Percentiles rank a stretch among this genome's conserved stretches.
These are phyloP conservation scores for Vimba vimba DNA, from an alignment of 2,113 vertebrate species.

Conservation along the genomic window DNA sequence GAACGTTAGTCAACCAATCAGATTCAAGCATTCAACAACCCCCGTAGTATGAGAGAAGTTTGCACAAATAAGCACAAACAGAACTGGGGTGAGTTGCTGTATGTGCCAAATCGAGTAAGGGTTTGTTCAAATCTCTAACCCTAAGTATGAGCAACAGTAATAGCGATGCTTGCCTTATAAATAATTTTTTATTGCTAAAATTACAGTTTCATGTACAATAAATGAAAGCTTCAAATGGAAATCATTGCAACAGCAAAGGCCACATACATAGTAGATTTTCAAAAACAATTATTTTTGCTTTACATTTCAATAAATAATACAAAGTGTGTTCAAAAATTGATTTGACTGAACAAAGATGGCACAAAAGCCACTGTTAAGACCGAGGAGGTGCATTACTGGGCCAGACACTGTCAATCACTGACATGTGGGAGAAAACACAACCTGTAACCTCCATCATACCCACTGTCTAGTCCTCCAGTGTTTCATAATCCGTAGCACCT, in stretches of 20 bases:
- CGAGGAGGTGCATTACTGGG: not conserved
- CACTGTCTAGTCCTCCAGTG: not conserved
- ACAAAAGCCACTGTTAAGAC: not conserved
- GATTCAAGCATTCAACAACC: too few species aligned
- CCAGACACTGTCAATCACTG: too few species aligned
- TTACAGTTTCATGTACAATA: not conserved
- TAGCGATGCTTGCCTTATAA: not conserved
- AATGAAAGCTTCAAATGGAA: not conserved
- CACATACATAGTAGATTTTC: not conserved
- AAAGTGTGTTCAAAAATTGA: not conserved
- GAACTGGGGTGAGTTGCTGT: too few species aligned
- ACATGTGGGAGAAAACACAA: not conserved
- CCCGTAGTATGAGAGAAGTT: too few species aligned
- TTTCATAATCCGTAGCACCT: not conserved
- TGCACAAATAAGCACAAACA: too few species aligned
- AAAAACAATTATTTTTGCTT: not conserved
- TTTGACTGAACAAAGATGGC: not conserved
- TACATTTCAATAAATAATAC: not conserved
- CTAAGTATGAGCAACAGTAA: not conserved
- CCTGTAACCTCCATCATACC: not conserved
- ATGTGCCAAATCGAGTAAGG: too few species aligned
- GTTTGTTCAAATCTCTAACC: too few species aligned
- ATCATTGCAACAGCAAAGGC: not conserved
- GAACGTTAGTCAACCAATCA: too few species aligned
- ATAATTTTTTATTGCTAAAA: not conserved